phyloP scores from a whole-genome alignment of 2,113 vertebrate genomes.

The Corythaeola cristata region DNA sequence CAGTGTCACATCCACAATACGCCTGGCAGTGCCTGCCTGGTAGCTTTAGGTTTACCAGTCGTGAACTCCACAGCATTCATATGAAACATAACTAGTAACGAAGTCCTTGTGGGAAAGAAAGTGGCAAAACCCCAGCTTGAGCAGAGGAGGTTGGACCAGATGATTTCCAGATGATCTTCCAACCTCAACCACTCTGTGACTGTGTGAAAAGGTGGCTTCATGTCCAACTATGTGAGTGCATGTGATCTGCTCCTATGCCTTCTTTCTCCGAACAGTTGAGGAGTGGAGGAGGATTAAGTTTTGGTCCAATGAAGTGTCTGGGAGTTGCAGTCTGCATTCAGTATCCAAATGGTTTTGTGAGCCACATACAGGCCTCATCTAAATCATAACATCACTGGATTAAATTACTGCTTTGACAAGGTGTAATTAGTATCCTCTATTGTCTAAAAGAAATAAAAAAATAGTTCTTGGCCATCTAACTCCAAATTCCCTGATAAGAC shows the following conservation, averaged over 20 bases:
- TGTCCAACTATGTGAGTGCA: not conserved
- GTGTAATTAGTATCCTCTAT: not conserved
- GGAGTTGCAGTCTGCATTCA: not conserved
- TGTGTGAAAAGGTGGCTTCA: not conserved
- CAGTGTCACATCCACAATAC: not conserved
- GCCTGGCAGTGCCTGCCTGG: not conserved
- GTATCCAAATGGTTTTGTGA: not conserved
- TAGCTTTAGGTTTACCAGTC: rapidly evolving
- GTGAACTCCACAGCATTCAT: not conserved
- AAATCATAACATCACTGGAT: not conserved
- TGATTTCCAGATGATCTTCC: not conserved
- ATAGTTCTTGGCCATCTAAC: not conserved
- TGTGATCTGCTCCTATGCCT: not conserved
- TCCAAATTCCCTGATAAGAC: not conserved
- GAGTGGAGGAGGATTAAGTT: not conserved
- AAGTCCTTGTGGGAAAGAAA: not conserved
- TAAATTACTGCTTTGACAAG: not conserved
- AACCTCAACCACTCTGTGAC: not conserved
- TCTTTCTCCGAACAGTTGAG: not conserved
- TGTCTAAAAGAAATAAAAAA: not conserved
- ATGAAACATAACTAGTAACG: not conserved
- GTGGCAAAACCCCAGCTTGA: not conserved
- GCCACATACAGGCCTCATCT: not conserved
- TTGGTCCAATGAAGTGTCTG: not conserved
- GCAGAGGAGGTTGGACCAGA: not conserved